Evolutionary conservation across 2,888 invertebrate genomes (phyloP).

Genomic region (Hypsopygia costalis): DNA sequence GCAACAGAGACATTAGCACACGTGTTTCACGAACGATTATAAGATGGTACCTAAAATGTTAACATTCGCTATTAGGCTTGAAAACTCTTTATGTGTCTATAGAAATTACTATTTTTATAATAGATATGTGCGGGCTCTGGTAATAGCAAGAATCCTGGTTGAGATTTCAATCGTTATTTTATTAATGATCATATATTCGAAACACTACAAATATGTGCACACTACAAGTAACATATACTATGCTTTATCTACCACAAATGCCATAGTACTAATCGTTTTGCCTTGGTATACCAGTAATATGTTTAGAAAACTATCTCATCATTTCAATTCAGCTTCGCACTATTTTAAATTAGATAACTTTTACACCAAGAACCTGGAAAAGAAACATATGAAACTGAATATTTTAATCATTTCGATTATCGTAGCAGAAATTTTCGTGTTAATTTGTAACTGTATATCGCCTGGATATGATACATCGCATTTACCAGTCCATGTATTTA

Average conservation of each 20-base stretch:
- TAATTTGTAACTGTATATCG: too few species aligned
- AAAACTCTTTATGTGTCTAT: background rate
- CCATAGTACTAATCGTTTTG: background rate
- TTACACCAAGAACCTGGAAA: too few species aligned
- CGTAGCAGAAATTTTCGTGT: too few species aligned
- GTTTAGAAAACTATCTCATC: background rate
- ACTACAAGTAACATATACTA: background rate
- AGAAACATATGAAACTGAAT: too few species aligned
- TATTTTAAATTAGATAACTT: too few species aligned
- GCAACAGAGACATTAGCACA: too few species aligned
- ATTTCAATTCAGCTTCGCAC: background rate
- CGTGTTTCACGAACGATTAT: too few species aligned
- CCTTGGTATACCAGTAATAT: background rate
- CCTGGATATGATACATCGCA: too few species aligned
- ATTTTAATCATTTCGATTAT: too few species aligned
- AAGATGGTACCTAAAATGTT: background rate
- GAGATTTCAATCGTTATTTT: background rate
- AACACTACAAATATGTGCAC: background rate
- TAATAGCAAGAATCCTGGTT: background rate
- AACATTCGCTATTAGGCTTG: background rate
- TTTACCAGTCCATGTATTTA: too few species aligned
- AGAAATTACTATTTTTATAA: background rate
- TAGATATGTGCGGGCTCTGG: background rate
- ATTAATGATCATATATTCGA: background rate
- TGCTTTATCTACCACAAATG: background rate